Conservation (phyloP, 2,888 invertebrate species). For the Dexiosoma caninum region DNA sequence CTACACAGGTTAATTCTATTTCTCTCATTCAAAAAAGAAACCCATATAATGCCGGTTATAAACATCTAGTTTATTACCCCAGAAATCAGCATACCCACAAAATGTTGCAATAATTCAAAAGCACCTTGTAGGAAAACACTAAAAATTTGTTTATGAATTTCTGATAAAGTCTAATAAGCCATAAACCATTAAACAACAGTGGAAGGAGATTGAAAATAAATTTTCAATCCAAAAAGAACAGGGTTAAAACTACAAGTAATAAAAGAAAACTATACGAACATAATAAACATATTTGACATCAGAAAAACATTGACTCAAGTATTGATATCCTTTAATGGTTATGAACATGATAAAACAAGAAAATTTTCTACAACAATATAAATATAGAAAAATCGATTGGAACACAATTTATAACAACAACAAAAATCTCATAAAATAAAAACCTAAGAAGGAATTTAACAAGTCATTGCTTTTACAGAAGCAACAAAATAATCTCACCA, state of each 20-base stretch:
- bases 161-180: not conserved
- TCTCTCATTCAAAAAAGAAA: too few relatives aligned
- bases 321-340: conserved; percentile 20
- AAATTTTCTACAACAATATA: conserved; percentile 12
- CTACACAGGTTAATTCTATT: too few relatives aligned
- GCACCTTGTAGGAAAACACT: too few relatives aligned
- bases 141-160: not conserved
- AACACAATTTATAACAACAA: not conserved
- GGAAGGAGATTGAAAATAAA: not conserved
- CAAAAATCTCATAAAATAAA: not conserved
- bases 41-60: too few relatives aligned
- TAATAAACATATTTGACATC: not conserved
- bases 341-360: conserved; percentile 33
- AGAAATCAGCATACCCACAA: not conserved
- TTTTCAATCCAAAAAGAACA: not conserved
- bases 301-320: conserved; percentile 1
- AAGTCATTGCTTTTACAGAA: not conserved
- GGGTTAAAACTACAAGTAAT: not conserved
- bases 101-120: not conserved
- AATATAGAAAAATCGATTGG: not conserved
- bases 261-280: not conserved
- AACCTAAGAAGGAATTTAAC: not conserved
- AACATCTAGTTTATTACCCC: not conserved
- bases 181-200: not conserved
- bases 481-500: not conserved